These are phyloP conservation scores for Sebastes variabilis DNA, from an alignment of 2,797 vertebrate genomes.

Conservation along the genomic window DNA sequence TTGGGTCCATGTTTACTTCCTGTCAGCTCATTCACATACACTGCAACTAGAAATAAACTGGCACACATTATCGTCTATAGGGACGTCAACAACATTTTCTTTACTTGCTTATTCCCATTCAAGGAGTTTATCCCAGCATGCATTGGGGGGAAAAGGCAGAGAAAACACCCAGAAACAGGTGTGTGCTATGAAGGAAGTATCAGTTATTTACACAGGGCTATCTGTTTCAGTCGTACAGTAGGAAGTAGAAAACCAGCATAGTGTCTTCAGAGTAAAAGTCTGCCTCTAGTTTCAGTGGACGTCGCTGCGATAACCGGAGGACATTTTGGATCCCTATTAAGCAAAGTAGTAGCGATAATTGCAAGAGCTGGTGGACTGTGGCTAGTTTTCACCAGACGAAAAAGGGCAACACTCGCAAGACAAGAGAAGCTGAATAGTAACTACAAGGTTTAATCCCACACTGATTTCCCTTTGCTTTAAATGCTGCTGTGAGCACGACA, in stretches of 20 bases:
- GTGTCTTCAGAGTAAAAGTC: slow-evolving; percentile 39
- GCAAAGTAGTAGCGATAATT: slow-evolving; percentile 14
- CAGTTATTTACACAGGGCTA: slow-evolving; percentile 48
- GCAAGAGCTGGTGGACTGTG: not conserved
- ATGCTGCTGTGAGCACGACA: slow-evolving; percentile 8
- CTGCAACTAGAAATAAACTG: not conserved
- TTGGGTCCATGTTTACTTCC: not conserved
- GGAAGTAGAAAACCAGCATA: slow-evolving; percentile 68
- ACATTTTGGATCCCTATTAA: slow-evolving; percentile 40
- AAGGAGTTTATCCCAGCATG: slow-evolving; percentile 32
- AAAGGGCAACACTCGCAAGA: slow-evolving; percentile 3
- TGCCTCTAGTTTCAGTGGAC: slow-evolving; percentile 41
- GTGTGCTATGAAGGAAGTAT: not conserved
- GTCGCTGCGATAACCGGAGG: slow-evolving; percentile 19
- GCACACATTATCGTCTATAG: too few species aligned
- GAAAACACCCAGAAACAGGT: slow-evolving; percentile 2
- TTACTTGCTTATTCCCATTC: not conserved
- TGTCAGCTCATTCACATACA: not conserved
- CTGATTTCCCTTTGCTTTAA: not conserved
- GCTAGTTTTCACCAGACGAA: not conserved
- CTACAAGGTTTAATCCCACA: not conserved
- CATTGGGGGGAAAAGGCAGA: slow-evolving; percentile 34
- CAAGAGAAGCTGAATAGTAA: slow-evolving; percentile 27
- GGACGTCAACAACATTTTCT: not conserved
- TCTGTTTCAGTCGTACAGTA: slow-evolving; percentile 45